A percentile compares a stretch with the other conserved stretches of the same genome.
phyloP scores from a whole-genome alignment of 1,140 invertebrate species.

The Semibalanus balanoides region DNA sequence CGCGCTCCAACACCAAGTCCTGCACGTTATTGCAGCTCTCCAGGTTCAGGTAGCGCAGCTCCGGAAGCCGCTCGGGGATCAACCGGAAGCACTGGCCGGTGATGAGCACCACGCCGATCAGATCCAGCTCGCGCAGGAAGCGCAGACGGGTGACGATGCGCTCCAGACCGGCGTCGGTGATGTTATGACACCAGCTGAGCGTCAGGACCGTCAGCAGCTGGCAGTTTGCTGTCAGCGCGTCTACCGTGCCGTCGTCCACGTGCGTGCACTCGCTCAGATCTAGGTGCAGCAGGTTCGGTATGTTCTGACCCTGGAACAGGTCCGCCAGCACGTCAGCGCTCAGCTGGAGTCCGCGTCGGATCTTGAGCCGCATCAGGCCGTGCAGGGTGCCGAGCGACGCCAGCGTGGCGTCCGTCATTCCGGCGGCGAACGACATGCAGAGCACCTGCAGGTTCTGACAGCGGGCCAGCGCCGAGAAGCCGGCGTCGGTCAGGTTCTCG shows the following conservation, averaged over 20 bases:
- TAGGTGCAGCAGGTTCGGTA: constrained; percentile 15
- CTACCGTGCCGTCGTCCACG: constrained; percentile 18
- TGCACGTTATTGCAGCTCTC: constrained; percentile 19
- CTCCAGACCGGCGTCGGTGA: constrained; percentile 20
- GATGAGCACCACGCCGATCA: constrained; percentile 18
- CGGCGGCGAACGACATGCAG: constrained; percentile 20
- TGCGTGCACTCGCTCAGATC: constrained; percentile 19
- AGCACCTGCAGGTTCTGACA: constrained; percentile 18
- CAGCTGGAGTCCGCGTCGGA: constrained; percentile 18
- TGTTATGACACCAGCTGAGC: constrained; percentile 22
- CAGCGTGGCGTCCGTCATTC: constrained; percentile 21
- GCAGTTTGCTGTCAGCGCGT: constrained; percentile 15
- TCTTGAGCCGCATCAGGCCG: constrained; percentile 16
- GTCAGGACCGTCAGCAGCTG: constrained; percentile 11
- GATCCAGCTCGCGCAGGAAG: constrained; percentile 14
- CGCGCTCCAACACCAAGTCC: constrained; percentile 13
- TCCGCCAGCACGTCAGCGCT: constrained; percentile 11
- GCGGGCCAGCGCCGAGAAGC: constrained; percentile 13
- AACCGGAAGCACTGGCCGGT: constrained; percentile 16
- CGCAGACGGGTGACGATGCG: constrained; percentile 15
- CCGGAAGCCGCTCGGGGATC: constrained; percentile 14
- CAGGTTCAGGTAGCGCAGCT: constrained; percentile 17
- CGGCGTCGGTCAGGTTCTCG: constrained; percentile 20
- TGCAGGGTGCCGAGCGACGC: constrained; percentile 14
- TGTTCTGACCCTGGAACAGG: constrained; percentile 12